Base-by-base conservation (phyloP, 2,113 vertebrate genomes). In the Sterrhoptilus dennistouni region DNA sequence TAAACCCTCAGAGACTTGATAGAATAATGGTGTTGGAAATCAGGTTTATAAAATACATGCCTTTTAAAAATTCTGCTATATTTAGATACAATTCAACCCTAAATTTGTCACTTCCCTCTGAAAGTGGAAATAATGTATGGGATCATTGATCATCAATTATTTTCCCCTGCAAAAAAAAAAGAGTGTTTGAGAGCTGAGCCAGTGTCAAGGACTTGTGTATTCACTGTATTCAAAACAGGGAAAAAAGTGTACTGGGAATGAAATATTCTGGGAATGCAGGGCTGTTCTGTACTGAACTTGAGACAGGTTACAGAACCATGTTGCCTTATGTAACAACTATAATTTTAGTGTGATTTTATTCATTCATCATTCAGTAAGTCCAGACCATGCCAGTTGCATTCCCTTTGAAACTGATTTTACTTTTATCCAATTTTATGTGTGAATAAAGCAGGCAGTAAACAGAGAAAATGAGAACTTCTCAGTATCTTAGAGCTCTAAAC, bases 301-400 rank as follows among this genome's bases (percentile, higher is more conserved):
- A 85, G 70, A 53, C 82, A 65, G 75, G 63, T 80, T 94, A 66
- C 70, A 86, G 85, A 92, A 49, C 74, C 25, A 11, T 40, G 17
- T 90, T 87, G 42, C 29, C 54, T 92, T 92, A 87, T 20, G 4
- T 81, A 94, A 78, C 60, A 90, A 20, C 18, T 40, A 1, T 89
- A 91, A 82, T 90, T 95, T 93, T 93, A 90, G 85, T 60, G 52
- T 68, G 31, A 70, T 86, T 88, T 96, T 86, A 76, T 70, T 91
- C 72, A 87, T 89, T 84, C 33, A 44, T 94, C 50, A 16, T 61
- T 72, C 45, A 35, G 36, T 87, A 85, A 87, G 42, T 35, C 14
- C 49, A 70, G 64, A 83, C 50, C 18, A 12, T 61, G 28, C 40
- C 72, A 54, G 29, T 65, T 82, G 18, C 8, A 5, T 80, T 95